Evolutionary conservation across 2,113 vertebrate genomes (phyloP), one percentile per base, ranked within the genome.

Genomic region (Indicator maculatus): DNA sequence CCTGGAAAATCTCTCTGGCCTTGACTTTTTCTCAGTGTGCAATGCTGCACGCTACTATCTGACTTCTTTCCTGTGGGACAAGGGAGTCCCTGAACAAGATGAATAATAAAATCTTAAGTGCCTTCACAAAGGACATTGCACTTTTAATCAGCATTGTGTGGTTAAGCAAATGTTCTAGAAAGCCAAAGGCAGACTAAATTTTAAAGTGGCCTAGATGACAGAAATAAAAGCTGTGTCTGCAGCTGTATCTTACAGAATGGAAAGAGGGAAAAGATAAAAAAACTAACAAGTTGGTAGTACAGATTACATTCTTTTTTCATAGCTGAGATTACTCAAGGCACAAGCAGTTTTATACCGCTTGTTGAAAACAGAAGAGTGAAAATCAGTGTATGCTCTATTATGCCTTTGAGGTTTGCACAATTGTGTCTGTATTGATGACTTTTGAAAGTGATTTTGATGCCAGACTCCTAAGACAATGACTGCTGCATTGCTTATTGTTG

Each of bases 51-150:
- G 41, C 65, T 89, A 50, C 59, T 83, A 90, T 94, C 67, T 82
- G n/a, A 33, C 55, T 94, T 88, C 56, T 95, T 97, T 97, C 90
- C 96, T 95, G 47, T 70, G 93, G 80, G 92, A 96, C 58, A 75
- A 96, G 52, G 38, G 81, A 86, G 74, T 96, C 89, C 77, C 95
- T 82, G 81, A 93, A 83, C 72, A 94, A 90, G 72, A 90, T 55
- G 93, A 93, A 91, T 65, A 89, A 94, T 94, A 92, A 89, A 95
- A 95, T 67, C 55, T 78, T 41, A 86, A 95, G 75, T 82, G 83
- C 83, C 78, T 83, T 90, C 30, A 23, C 44, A 75, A 60, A 71
- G 72, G 63, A 88, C 76, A 60, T 78, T 92, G 83, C 72, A 73
- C 74, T 96, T 21, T 96, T 96, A 96, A 83, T 96, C 93, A 97